phyloP scores from a whole-genome alignment of 2,797 vertebrate species.

The Notamacropus eugenii region DNA sequence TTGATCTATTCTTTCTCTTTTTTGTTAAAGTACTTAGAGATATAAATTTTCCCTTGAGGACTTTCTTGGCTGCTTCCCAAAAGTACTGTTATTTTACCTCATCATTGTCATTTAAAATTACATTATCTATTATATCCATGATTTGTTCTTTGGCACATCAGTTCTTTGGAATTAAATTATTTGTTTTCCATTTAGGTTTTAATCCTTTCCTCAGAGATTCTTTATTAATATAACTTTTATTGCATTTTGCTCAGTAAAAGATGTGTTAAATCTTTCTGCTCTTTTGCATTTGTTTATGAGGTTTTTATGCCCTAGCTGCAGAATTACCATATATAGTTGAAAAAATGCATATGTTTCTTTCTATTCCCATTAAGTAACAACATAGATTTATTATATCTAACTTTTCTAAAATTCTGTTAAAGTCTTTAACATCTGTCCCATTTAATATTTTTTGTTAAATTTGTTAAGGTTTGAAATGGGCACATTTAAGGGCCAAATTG shows the following conservation, averaged over 20 bases:
- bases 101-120: slow-evolving; percentile 1
- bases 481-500: not conserved
- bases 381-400: not conserved
- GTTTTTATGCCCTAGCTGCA: not conserved
- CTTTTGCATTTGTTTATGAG: not conserved
- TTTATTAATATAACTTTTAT: not conserved
- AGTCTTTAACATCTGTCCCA: not conserved
- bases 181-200: not conserved
- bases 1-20: not conserved
- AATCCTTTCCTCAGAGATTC: not conserved
- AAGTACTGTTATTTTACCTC: not conserved
- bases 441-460: not conserved
- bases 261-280: not conserved
- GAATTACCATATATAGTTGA: not conserved
- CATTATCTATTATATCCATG: not conserved
- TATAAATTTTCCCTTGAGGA: not conserved
- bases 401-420: not conserved
- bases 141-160: not conserved
- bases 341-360: not conserved
- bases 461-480: not conserved
- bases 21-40: not conserved
- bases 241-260: not conserved
- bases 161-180: not conserved
- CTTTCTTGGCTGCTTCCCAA: not conserved
- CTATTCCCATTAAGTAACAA: not conserved